phyloP scores from a whole-genome alignment of 2,113 vertebrate species.

The Burhinus bistriatus region DNA sequence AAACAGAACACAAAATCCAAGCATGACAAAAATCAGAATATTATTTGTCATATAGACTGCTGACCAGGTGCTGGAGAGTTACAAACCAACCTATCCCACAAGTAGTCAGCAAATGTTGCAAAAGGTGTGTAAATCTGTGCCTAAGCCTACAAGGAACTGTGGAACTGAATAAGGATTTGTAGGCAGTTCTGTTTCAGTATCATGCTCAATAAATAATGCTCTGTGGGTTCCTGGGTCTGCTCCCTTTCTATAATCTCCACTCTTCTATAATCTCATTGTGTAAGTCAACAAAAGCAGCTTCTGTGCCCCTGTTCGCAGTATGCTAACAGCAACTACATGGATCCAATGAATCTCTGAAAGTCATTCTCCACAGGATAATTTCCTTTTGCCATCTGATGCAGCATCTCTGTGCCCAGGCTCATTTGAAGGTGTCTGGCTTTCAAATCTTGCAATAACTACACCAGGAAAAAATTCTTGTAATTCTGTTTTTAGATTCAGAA shows the following conservation, averaged over 20 bases:
- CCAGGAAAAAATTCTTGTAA: background rate
- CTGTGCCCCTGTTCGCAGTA: background rate
- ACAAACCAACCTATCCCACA: background rate
- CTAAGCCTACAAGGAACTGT: background rate
- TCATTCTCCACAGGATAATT: background rate
- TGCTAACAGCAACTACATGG: background rate
- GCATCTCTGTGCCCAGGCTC: background rate
- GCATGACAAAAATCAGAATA: background rate
- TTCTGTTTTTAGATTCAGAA: background rate
- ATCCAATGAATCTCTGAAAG: background rate
- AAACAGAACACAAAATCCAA: background rate
- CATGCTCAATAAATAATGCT: background rate
- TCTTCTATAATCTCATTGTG: background rate
- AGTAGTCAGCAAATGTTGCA: background rate
- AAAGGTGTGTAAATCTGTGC: background rate
- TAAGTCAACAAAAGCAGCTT: background rate
- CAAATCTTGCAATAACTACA: background rate
- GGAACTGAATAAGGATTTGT: background rate
- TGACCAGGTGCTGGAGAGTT: background rate
- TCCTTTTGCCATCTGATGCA: background rate
- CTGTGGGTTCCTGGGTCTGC: background rate
- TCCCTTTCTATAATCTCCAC: background rate
- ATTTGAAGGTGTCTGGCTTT: background rate
- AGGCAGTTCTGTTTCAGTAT: background rate
- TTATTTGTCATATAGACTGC: background rate